Evolutionary conservation across 2,797 vertebrate genomes (phyloP).

Genomic region (Crocodylus rhombifer): DNA sequence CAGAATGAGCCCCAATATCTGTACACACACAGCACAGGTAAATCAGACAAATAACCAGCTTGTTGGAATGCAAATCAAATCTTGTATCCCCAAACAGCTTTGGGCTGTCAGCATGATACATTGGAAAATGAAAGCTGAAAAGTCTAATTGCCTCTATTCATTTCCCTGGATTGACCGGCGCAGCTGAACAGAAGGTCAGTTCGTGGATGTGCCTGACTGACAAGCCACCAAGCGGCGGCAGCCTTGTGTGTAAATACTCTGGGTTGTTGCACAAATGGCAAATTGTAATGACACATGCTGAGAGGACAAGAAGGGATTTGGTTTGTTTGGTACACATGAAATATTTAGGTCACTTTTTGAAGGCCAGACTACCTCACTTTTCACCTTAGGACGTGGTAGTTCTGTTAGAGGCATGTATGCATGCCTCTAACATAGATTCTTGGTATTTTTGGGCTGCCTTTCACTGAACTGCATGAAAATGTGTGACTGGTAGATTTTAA

Average conservation of each 20-base stretch:
- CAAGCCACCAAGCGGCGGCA: not conserved
- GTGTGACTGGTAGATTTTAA: fast-evolving
- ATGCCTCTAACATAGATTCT: not conserved
- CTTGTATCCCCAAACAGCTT: not conserved
- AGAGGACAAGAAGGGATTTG: not conserved
- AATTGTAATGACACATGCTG: fast-evolving
- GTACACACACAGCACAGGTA: not conserved
- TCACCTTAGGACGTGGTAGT: not conserved
- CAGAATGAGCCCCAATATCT: not conserved
- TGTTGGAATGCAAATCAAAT: too few relatives aligned
- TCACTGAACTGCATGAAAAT: not conserved
- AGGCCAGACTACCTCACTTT: not conserved
- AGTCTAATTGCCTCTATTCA: not conserved
- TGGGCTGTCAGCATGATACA: not conserved
- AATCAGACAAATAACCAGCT: too few relatives aligned
- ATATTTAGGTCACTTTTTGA: not conserved
- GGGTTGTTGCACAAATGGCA: not conserved
- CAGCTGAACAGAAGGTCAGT: not conserved
- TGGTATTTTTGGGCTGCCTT: not conserved
- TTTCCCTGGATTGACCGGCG: not conserved
- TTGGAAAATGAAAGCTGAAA: not conserved
- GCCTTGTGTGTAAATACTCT: fast-evolving
- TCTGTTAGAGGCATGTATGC: too few relatives aligned
- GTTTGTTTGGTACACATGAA: not conserved
- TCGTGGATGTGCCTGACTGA: fast-evolving